A percentile compares a stretch with the other conserved stretches of the same genome.
phyloP scores from a whole-genome alignment of 2,797 vertebrate species.

The Brachyrhaphis roseni region DNA sequence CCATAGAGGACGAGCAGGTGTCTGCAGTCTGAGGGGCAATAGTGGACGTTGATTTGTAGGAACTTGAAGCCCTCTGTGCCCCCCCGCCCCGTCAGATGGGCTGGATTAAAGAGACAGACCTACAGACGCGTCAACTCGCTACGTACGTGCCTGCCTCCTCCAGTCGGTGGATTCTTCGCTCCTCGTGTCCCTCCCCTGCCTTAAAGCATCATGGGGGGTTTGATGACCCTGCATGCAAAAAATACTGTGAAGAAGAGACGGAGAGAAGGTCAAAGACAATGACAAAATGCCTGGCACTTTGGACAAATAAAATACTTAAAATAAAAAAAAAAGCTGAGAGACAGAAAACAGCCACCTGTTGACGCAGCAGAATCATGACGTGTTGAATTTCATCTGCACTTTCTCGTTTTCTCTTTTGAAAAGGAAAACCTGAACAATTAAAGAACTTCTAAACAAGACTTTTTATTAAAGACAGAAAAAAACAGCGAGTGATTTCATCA shows the following conservation, averaged over 20 bases:
- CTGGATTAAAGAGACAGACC: constrained; percentile 84
- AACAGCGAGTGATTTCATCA: constrained; percentile 43
- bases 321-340: constrained; percentile 60
- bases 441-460: constrained; percentile 22
- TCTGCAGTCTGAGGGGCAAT: constrained; percentile 91
- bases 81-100: constrained; percentile 64
- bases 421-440: constrained; percentile 31
- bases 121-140: constrained; percentile 69
- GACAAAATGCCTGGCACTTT: constrained; percentile 91
- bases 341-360: constrained; percentile 50
- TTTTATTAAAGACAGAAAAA: constrained; percentile 41
- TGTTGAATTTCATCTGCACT: constrained; percentile 86
- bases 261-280: constrained; percentile 73
- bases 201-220: constrained; percentile 96
- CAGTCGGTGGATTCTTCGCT: constrained; percentile 79
- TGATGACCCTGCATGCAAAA: constrained; percentile 89
- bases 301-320: constrained; percentile 49
- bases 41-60: constrained; percentile 71
- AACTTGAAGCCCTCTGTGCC: constrained; percentile 53
- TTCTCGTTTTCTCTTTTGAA: constrained; percentile 76
- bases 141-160: constrained; percentile 82
- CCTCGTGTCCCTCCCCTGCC: constrained; percentile 91
- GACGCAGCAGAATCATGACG: constrained; percentile 72
- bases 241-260: constrained; percentile 92
- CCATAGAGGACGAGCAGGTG: constrained; percentile 95